A percentile compares a stretch with the other conserved stretches of the same genome.
These are phyloP conservation scores for Actenoides hombroni DNA, from an alignment of 2,113 vertebrate genomes.

Conservation along the genomic window DNA sequence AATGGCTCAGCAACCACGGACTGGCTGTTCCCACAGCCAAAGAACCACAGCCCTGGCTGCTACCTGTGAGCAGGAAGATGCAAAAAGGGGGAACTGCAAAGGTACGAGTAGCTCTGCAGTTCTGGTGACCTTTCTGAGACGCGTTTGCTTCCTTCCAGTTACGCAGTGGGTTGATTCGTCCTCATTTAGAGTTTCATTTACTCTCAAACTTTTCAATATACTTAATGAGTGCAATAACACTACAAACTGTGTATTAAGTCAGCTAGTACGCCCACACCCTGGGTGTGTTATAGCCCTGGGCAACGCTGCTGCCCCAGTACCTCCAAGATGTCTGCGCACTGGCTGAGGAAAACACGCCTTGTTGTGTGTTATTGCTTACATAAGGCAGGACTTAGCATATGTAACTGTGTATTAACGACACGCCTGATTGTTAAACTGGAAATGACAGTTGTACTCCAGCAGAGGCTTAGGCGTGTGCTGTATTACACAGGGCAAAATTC, in stretches of 20 bases:
- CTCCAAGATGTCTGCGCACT: background rate
- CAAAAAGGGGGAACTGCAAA: background rate
- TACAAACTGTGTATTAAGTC: constrained; percentile 14
- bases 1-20: background rate
- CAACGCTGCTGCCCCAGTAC: background rate
- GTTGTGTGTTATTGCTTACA: constrained; percentile 16
- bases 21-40: background rate
- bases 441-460: constrained; percentile 3
- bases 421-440: constrained; percentile 30
- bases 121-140: background rate
- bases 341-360: background rate
- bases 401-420: constrained; percentile 51
- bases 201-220: background rate
- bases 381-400: constrained; percentile 16
- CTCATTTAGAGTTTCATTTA: constrained; percentile 17
- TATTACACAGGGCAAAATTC: background rate
- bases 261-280: constrained; percentile 26
- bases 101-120: background rate
- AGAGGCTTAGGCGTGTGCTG: constrained; percentile 24
- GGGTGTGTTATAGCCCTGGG: constrained; percentile 48
- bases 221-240: constrained; percentile 5
- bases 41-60: background rate
- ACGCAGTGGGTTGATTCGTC: background rate
- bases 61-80: background rate
- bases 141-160: background rate